phyloP scores from a whole-genome alignment of 2,888 invertebrate species.

The Tuberolachnus salignus region DNA sequence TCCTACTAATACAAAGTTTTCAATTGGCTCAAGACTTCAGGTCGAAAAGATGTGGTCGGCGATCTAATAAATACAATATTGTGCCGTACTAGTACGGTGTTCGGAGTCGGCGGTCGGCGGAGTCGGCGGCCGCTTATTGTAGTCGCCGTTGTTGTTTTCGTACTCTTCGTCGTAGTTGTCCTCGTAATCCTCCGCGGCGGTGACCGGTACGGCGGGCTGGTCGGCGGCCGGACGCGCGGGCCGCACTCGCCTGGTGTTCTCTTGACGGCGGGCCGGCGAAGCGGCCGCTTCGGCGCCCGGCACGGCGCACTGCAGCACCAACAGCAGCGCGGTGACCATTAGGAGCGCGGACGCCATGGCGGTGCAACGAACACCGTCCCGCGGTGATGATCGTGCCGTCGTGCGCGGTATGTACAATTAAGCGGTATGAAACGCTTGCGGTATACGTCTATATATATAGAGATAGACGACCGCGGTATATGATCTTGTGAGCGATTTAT shows the following conservation, averaged over 20 bases:
- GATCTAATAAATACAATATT: no score
- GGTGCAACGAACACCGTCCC: neutral
- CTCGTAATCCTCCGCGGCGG: neutral
- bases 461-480: neutral
- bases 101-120: neutral
- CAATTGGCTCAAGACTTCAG: no score
- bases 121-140: neutral
- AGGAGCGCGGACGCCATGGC: neutral
- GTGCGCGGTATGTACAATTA: neutral
- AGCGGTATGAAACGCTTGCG: no score
- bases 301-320: neutral
- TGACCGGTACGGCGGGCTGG: neutral
- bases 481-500: neutral
- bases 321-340: neutral
- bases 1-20: no score
- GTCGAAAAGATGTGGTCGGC: no score
- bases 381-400: neutral
- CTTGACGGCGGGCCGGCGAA: neutral
- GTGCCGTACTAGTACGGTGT: neutral
- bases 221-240: conserved; percentile 23
- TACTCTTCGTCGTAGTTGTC: conserved; percentile 32
- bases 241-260: neutral
- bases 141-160: neutral
- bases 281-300: conserved; percentile 31
- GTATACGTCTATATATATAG: no score